Conservation (phyloP, 2,797 vertebrate species). For the Forpus xanthops region DNA sequence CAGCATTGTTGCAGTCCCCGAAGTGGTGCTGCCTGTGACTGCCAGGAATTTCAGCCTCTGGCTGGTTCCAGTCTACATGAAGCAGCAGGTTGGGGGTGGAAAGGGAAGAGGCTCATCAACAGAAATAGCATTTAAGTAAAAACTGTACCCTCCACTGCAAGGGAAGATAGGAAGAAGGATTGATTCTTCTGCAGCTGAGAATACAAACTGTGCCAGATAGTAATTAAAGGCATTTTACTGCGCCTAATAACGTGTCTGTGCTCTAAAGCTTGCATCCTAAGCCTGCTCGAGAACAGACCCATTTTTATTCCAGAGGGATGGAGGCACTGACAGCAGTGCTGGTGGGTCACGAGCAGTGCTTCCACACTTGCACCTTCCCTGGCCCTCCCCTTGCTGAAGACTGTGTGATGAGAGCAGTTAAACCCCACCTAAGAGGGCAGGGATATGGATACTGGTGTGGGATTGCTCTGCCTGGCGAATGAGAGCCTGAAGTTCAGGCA, state of each 20-base stretch:
- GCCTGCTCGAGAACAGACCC: background rate
- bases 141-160: background rate
- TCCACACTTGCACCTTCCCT: background rate
- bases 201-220: background rate
- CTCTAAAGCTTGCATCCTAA: background rate
- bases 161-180: background rate
- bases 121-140: background rate
- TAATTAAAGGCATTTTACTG: background rate
- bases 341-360: background rate
- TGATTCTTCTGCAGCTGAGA: conserved; percentile 33
- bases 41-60: background rate
- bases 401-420: accelerated
- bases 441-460: accelerated
- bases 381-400: background rate
- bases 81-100: background rate
- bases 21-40: background rate
- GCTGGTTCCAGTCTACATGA: background rate
- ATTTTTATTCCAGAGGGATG: background rate
- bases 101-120: background rate
- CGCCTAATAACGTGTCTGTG: background rate
- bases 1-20: background rate
- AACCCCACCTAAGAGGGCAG: accelerated
- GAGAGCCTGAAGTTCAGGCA: background rate
- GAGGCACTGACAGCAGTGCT: background rate
- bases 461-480: background rate